These are phyloP conservation scores for Talpa occidentalis DNA, from an alignment of 2,113 vertebrate species.

Conservation along the genomic window DNA sequence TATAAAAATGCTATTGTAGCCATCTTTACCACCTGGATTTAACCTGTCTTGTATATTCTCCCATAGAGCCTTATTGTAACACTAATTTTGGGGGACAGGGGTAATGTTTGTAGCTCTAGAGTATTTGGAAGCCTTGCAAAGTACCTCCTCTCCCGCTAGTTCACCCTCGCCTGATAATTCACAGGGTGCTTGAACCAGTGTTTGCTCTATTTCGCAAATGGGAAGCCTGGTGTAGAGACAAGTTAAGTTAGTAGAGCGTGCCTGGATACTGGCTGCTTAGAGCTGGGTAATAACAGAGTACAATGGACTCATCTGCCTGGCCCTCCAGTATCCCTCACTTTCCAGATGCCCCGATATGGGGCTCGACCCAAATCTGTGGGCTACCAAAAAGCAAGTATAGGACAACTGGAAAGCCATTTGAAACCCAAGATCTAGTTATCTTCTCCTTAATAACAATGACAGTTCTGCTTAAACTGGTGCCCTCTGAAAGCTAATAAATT, in stretches of 20 bases:
- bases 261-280: accelerated
- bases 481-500: not conserved
- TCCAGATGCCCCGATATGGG: not conserved
- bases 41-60: not conserved
- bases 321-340: not conserved
- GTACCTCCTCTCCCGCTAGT: not conserved
- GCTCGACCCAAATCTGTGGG: not conserved
- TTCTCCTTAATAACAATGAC: constrained; percentile 18
- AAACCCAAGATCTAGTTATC: not conserved
- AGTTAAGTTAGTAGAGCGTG: not conserved
- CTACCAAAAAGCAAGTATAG: not conserved
- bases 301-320: accelerated
- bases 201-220: not conserved
- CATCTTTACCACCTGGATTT: not conserved
- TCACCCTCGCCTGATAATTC: not conserved
- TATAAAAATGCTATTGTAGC: not conserved
- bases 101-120: accelerated
- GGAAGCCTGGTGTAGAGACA: not conserved
- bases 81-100: not conserved
- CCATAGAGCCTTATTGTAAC: not conserved
- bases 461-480: not conserved
- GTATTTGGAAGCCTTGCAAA: not conserved
- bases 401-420: not conserved
- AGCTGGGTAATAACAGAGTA: not conserved
- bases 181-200: not conserved